Conservation (phyloP, 1,140 invertebrate species). For the Lanistes nyassanus region DNA sequence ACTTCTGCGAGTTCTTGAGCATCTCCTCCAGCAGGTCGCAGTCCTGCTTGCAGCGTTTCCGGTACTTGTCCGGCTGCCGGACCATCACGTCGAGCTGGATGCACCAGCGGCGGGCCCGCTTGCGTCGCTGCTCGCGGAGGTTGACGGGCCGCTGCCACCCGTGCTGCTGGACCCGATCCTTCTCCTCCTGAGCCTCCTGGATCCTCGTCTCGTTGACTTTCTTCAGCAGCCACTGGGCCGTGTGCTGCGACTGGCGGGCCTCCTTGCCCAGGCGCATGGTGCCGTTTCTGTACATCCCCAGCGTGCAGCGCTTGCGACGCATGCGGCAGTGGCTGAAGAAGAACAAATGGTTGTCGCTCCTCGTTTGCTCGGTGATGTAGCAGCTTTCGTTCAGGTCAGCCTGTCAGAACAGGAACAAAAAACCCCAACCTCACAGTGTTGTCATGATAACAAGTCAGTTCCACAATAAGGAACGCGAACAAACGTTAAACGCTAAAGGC, state of each 20-base stretch:
- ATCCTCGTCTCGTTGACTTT: not conserved
- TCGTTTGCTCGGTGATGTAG: conserved; percentile 7
- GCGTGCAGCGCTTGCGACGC: conserved; percentile 8
- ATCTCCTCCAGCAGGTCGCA: conserved; percentile 9
- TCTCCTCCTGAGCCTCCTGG: not conserved
- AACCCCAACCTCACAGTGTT: too few relatives aligned
- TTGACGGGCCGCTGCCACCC: not conserved
- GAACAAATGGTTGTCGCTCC: conserved; percentile 8
- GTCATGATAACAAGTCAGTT: too few relatives aligned
- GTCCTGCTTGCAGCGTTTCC: conserved; percentile 11
- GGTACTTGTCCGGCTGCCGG: conserved; percentile 7
- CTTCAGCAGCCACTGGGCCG: conserved; percentile 13
- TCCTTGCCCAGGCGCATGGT: conserved; percentile 8
- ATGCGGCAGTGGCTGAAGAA: conserved; percentile 10
- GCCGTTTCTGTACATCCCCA: conserved; percentile 20
- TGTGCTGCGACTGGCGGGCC: not conserved
- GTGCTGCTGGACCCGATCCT: not conserved
- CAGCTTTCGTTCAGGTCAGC: conserved; percentile 3
- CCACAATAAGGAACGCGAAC: too few relatives aligned
- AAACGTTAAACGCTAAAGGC: too few relatives aligned
- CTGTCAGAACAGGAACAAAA: too few relatives aligned
- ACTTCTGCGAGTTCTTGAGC: not conserved
- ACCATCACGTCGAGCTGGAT: conserved; percentile 14
- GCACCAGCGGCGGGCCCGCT: conserved; percentile 18
- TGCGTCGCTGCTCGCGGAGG: conserved; percentile 5